Base-by-base conservation (phyloP, 2,888 invertebrate genomes). In the Amphipyra berbera region DNA sequence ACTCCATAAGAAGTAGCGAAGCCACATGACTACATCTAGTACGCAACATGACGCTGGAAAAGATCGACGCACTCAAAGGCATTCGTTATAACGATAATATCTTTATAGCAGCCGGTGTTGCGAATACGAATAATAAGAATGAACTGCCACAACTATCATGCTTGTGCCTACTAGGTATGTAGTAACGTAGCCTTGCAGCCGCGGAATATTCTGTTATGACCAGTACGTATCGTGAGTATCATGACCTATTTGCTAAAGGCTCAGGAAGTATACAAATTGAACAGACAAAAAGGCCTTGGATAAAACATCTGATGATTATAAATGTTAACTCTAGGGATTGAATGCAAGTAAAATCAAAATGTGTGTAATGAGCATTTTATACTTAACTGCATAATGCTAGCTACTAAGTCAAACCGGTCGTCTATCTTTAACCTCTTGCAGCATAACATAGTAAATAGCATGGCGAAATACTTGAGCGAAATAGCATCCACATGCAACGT, bases 1-100 rank as follows among this genome's bases (percentile, higher is more conserved):
- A 21, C 4, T 30, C 54, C 49, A 65, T 56, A 54, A 46, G 41
- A 48, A 47, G 35, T 63, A 50, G 42, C 40, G 35, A 61, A 50
- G 42, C 40, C 58, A 72, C 42, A 69, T 52, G 56, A 68, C 56
- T 65, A 59, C 46, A 62, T 60, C 54, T 62, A 69, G 62, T 61
- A 57, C 69, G 61, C 61, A 71, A 61, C 62, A 70, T 68, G 78
- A 75, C 78, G 78, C 76, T 69, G 81, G 83, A 79, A 84, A 88
- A 84, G 82, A 87, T 84, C 83, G 82, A 82, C 81, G 82, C 79
- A 86, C 84, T 88, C 80, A 68, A 72, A 83, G 78, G 83, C 82
- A 86, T 86, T 84, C 81, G 85, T 83, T 84, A 75, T 70, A 79
- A 80, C 63, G 84, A 87, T 88, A 84, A 79, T 83, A 87, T 88